A percentile compares a stretch with the other conserved stretches of the same genome.
phyloP scores from a whole-genome alignment of 1,140 invertebrate species.

The Drosophila carrolli region DNA sequence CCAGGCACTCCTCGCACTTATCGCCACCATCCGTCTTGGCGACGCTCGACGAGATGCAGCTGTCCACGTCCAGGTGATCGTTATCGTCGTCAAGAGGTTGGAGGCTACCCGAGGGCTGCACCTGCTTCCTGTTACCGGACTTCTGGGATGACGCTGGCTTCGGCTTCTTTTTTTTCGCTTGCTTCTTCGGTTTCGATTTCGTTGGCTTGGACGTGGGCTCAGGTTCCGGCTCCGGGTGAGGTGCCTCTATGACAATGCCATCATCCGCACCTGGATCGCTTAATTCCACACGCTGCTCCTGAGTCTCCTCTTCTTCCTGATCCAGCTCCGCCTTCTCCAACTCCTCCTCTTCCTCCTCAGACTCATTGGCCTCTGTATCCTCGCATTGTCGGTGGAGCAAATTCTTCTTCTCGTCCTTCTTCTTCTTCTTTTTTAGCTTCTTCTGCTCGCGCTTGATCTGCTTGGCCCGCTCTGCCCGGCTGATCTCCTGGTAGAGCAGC shows the following conservation, averaged over 20 bases:
- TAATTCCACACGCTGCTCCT: slow-evolving; percentile 28
- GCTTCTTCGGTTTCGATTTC: slow-evolving; percentile 82
- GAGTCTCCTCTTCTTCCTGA: slow-evolving; percentile 25
- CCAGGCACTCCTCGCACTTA: slow-evolving; percentile 68
- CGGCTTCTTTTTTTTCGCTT: slow-evolving; percentile 76
- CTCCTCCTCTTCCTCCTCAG: slow-evolving; percentile 29
- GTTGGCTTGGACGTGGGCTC: slow-evolving; percentile 49
- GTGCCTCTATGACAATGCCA: slow-evolving; percentile 49
- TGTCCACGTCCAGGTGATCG: slow-evolving; percentile 43
- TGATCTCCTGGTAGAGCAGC: slow-evolving; percentile 92
- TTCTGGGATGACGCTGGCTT: slow-evolving; percentile 30
- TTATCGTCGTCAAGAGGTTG: slow-evolving; percentile 34
- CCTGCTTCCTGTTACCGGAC: slow-evolving; percentile 3
- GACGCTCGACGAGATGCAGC: slow-evolving; percentile 41
- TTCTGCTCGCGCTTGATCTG: slow-evolving; percentile 94
- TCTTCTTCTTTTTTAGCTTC: slow-evolving; percentile 94
- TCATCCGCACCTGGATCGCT: slow-evolving; percentile 54
- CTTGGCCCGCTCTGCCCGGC: slow-evolving; percentile 92
- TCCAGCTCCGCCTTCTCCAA: slow-evolving; percentile 55
- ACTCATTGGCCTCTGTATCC: slow-evolving; percentile 42
- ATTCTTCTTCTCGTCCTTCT: slow-evolving; percentile 88
- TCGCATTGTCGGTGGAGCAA: slow-evolving; percentile 69
- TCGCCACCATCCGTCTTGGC: slow-evolving; percentile 23
- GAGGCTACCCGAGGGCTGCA: not conserved
- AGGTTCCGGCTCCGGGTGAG: slow-evolving; percentile 16